Conservation (phyloP, 1,140 invertebrate genomes). For the Caenorhabditis remanei region DNA sequence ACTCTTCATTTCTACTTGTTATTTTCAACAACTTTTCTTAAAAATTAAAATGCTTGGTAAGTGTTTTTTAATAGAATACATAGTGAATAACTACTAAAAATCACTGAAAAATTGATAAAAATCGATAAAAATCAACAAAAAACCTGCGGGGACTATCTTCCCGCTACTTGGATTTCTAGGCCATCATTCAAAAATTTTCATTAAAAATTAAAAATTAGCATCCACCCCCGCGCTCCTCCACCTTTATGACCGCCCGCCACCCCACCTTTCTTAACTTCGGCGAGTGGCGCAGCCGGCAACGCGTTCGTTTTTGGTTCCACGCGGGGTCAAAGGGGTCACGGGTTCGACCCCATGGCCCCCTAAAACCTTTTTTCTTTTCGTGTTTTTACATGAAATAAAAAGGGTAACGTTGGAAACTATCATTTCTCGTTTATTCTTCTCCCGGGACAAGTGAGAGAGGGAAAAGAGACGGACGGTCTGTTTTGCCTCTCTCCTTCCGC, state of each 20-base stretch:
- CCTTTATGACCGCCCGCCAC: too few species aligned
- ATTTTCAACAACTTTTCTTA: slow-evolving; percentile 9
- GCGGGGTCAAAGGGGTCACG: not conserved
- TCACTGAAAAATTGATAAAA: too few species aligned
- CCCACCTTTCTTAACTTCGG: not conserved
- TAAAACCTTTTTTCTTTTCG: not conserved
- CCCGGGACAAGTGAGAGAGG: not conserved
- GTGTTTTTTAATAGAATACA: not conserved
- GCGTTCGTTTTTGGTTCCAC: not conserved
- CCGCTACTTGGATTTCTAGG: too few species aligned
- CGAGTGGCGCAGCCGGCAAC: not conserved
- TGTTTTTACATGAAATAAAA: not conserved
- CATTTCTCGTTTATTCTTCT: not conserved
- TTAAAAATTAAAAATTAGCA: too few species aligned
- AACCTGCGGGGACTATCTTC: too few species aligned
- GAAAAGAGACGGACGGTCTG: too few species aligned
- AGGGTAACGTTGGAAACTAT: not conserved
- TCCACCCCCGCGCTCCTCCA: too few species aligned
- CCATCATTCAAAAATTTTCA: too few species aligned
- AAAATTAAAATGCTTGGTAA: not conserved
- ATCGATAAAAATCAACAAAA: too few species aligned
- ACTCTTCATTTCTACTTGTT: too few species aligned
- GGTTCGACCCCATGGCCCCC: not conserved
- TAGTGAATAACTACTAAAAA: too few species aligned
- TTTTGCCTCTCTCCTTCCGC: not conserved